Conservation (phyloP, 1,140 invertebrate genomes). For the Aphidius gifuensis region DNA sequence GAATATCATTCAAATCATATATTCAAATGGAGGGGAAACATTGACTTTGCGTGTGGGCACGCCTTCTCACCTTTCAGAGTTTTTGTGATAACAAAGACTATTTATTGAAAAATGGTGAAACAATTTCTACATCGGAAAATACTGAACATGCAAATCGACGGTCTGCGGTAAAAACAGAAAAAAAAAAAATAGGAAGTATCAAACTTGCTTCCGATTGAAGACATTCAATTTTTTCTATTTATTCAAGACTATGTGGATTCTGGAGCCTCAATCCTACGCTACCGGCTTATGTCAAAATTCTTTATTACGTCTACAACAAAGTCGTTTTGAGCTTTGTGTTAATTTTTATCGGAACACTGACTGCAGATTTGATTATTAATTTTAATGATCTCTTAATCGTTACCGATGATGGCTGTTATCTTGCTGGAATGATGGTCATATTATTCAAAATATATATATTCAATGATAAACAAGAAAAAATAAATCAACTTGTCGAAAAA, state of each 20-base stretch:
- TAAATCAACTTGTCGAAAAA: neutral
- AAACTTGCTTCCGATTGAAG: too few relatives aligned
- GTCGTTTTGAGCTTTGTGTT: neutral
- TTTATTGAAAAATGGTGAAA: too few relatives aligned
- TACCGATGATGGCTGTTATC: conserved; percentile 20
- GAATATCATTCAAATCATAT: too few relatives aligned
- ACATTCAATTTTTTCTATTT: too few relatives aligned
- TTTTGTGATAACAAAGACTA: too few relatives aligned
- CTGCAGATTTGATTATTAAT: conserved; percentile 10
- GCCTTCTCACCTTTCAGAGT: too few relatives aligned
- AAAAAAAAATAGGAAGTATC: too few relatives aligned
- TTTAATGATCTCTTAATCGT: conserved; percentile 9
- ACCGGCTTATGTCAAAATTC: neutral
- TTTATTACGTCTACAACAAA: conserved; percentile 4
- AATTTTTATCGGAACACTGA: conserved; percentile 16
- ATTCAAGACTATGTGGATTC: conserved; percentile 15
- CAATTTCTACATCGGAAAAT: too few relatives aligned
- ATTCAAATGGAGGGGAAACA: too few relatives aligned
- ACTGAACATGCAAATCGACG: too few relatives aligned
- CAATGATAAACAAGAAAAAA: conserved; percentile 1
- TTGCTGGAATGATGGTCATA: conserved; percentile 17
- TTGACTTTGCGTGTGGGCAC: too few relatives aligned
- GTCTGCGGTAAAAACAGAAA: too few relatives aligned
- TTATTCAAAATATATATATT: conserved; percentile 17
- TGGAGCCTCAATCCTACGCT: conserved; percentile 14